Evolutionary conservation across 2,797 vertebrate genomes (phyloP), one percentile per base, ranked within the genome.

Genomic region (Zalophus californianus): DNA sequence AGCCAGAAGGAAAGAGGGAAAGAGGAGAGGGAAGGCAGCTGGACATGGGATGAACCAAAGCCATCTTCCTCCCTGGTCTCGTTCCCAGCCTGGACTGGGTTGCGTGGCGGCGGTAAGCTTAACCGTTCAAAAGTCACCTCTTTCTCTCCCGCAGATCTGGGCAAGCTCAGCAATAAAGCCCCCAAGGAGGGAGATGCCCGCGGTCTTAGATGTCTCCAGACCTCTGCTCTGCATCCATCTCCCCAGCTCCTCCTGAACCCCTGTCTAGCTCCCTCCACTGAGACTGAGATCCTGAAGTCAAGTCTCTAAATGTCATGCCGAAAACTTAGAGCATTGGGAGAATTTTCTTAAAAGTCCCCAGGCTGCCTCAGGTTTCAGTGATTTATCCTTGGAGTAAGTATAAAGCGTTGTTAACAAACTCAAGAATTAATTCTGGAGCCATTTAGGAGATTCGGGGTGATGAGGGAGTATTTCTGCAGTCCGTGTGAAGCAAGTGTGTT

Each of bases 71-170:
- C 10, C 4, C 48, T 6, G 12, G 21, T 27, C 29, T 23, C n/a
- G 27, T 35, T 60, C 9, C 15, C 68, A 23, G 3, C 8, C 58
- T 83, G 52, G 35, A 32, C 32, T 15, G 79, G 29, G 41, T 32
- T 44, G 94, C 44, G 27, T 9, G 15, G 9, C 1, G 0, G 48
- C 7, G 18, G 27, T 13, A 56, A 66, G 58, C 6, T 38, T 50
- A 68, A 25, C 14, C 25, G 5, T 8, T 29, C 12, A 7, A 25
- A 70, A 9, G 35, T 38, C 0, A 0, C n/a, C 5, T 56, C 16
- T 60, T 66, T 48, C 2, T 92, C 50, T 44, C n/a, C 7, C 52
- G 16, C 72, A 96, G 94, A 27, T 68, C n/a, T 44, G 20, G 27
- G n/a, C 8, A 0, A 29, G 29, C 52, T 78, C 4, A 1, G 38